Evolutionary conservation across 2,113 vertebrate genomes (phyloP), one percentile per base, ranked within the genome.

Genomic region (Lota lota): DNA sequence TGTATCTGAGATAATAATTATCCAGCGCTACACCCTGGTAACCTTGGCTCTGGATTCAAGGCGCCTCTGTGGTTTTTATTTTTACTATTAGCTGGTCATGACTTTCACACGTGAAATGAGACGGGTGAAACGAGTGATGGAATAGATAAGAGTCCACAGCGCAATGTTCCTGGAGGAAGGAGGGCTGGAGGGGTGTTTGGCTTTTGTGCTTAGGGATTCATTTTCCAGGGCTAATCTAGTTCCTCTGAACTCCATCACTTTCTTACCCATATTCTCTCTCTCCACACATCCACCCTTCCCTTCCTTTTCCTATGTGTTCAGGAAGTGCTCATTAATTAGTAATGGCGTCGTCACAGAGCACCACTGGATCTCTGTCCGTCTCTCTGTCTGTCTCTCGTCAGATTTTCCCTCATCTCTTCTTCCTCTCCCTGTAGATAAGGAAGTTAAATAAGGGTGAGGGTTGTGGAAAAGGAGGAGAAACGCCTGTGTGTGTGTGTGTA

Each of bases 261-360:
- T 73, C 81, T 69, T 65, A 60, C 75, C 78, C 81, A 67, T 67
- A 51, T 70, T 77, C 77, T 54, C 70, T 70, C 74, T 51, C 36
- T 24, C 17, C 28, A 8, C 20, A 16, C 20, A 1, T 66, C 15
- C 33, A 1, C 18, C 18, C 18, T 1, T 56, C 10, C n/a, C 70
- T 66, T 36, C 40, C 60, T 12, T 50, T 63, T 61, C 59, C 19
- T 22, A 51, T 58, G 67, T 81, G 77, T 72, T 89, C 58, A 74
- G 86, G 86, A 92, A 90, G 88, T 88, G 80, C 80, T 88, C 87
- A 90, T 91, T 92, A 90, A 92, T 91, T 89, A 89, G 84, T 91
- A 90, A 91, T 91, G 81, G 86, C 87, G 85, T 87, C 83, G 87
- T 80, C 82, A 76, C 67, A 70, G 77, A 86, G 86, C 73, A 72